phyloP scores from a whole-genome alignment of 2,797 vertebrate genomes.

The Sebastes minor region DNA sequence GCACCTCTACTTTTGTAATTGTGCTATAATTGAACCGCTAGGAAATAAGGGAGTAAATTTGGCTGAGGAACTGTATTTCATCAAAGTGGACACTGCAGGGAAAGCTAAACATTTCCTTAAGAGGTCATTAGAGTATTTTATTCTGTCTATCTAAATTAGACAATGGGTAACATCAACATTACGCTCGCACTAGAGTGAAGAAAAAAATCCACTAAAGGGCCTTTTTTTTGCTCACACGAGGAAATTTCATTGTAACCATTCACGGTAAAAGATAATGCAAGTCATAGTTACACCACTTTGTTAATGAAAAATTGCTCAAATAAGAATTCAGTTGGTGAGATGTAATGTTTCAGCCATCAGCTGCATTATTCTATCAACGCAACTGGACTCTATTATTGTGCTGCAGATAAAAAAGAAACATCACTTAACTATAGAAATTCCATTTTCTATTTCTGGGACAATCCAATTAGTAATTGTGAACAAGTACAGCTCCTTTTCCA shows the following conservation, averaged over 20 bases:
- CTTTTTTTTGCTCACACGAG: constrained; percentile 4
- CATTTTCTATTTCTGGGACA: constrained; percentile 49
- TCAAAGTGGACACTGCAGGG: constrained; percentile 21
- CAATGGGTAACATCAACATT: constrained; percentile 33
- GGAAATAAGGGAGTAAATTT: constrained; percentile 26
- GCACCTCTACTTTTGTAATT: constrained; percentile 12
- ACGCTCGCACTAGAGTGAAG: not conserved
- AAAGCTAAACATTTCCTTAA: constrained; percentile 7
- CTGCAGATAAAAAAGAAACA: constrained; percentile 46
- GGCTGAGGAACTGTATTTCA: constrained; percentile 13
- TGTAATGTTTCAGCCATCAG: constrained; percentile 23
- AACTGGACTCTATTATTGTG: constrained; percentile 52
- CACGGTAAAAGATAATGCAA: constrained; percentile 16
- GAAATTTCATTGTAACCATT: constrained; percentile 22
- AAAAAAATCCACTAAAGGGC: constrained; percentile 4
- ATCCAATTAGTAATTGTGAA: constrained; percentile 66
- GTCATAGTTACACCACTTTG: constrained; percentile 19
- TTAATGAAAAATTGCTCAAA: constrained; percentile 34
- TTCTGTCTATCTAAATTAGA: constrained; percentile 49
- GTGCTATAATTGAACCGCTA: constrained; percentile 36
- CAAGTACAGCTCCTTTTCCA: constrained; percentile 28
- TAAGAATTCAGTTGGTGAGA: constrained; percentile 25
- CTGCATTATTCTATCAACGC: constrained; percentile 46
- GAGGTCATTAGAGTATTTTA: constrained; percentile 37
- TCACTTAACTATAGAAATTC: constrained; percentile 47